Conservation (phyloP, 2,888 invertebrate genomes). For the Malthinus seriepunctatus region DNA sequence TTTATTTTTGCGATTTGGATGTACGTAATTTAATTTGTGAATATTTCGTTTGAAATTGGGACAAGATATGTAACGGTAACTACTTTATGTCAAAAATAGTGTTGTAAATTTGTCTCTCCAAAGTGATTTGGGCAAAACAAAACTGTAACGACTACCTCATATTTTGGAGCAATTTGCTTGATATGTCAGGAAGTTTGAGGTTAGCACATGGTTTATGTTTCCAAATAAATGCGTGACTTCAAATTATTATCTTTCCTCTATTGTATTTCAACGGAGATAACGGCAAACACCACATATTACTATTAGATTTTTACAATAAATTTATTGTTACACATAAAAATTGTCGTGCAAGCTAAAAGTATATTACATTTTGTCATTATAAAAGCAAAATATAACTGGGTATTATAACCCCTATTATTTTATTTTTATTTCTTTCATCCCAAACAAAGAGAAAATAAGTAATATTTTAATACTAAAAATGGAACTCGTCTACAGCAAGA, state of each 20-base stretch:
- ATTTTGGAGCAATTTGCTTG: constrained; percentile 24
- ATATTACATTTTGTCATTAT: constrained; percentile 6
- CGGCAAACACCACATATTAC: not conserved
- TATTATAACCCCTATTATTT: not conserved
- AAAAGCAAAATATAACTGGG: not conserved
- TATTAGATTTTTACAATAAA: not conserved
- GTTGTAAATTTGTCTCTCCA: no score
- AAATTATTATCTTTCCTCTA: constrained; percentile 34
- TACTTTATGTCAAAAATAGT: no score
- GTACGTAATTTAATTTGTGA: no score
- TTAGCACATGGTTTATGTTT: constrained; percentile 25
- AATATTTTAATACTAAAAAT: constrained; percentile 2
- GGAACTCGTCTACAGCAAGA: not conserved
- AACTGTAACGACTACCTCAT: no score
- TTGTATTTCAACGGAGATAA: constrained; percentile 15
- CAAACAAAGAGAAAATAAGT: not conserved
- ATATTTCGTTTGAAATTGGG: no score
- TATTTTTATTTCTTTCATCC: not conserved
- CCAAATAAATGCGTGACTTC: constrained; percentile 35
- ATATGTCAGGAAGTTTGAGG: constrained; percentile 37
- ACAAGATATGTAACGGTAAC: no score
- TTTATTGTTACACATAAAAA: constrained; percentile 3
- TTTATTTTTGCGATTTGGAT: no score
- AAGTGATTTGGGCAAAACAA: no score
- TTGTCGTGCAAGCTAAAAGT: constrained; percentile 2